Base-by-base conservation (phyloP, 35 echinoderm and acorn worm genomes). In the Heliocidaris erythrogramma region DNA sequence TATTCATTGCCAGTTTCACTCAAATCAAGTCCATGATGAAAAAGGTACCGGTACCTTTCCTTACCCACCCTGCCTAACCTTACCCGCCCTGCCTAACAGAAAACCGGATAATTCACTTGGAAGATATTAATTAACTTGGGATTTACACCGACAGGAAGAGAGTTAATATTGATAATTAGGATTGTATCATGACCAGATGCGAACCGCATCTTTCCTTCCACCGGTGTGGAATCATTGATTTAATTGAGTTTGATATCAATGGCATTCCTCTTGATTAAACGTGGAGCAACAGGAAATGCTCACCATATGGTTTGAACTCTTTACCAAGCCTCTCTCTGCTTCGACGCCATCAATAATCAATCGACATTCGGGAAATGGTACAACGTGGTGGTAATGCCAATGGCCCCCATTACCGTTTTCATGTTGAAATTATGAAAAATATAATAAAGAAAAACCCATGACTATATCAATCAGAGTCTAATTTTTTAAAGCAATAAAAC, bases 181-280 rank as follows among this genome's bases (percentile, higher is more conserved):
- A n/a, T 78, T 78, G 65, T 78, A 78, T 78, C 65, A 78, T 78
- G 65, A 78, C 65, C 65, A 78, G 65, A 78, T 78, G 65, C 65
- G 65, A 21, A 8, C 65, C 65, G 65, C 65, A 78, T 78, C 65
- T 27, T 78, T 78, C 27, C 65, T 78, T 78, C 21, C 65, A 78
- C 65, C 21, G 27, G 65, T 78, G 65, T 24, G 27, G 17, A 78
- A 78, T 78, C 65, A 78, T 78, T 78, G 65, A 78, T 78, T 78
- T 78, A 78, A 78, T 78, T 78, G 65, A 78, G 65, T 78, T 78
- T 78, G 65, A 78, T 78, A 78, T 78, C 65, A 78, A 78, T 78
- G 65, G 65, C 65, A 78, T 78, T 78, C 65, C 65, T 78, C 65
- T 78, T 78, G 65, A 78, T 78, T 78, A 78, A 78, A 78, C 18